Conservation (phyloP, 2,888 invertebrate genomes). For the Cylindroiulus punctatus region DNA sequence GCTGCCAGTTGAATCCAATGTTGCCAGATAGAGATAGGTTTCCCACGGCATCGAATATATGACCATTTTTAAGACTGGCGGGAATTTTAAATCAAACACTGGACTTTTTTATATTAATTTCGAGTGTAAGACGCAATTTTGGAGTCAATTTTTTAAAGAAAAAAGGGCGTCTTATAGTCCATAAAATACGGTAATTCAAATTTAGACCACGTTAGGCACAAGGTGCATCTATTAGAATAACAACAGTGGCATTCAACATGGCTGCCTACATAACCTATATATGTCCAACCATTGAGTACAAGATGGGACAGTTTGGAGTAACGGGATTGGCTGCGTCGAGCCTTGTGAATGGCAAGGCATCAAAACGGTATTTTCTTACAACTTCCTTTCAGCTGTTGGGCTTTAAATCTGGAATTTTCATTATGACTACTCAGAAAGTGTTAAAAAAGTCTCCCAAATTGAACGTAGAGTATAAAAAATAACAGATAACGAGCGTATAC, state of each 20-base stretch:
- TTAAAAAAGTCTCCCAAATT: conserved; percentile 19
- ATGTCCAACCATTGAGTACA: not conserved
- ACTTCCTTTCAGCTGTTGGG: conserved; percentile 42
- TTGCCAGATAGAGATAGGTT: too few relatives aligned
- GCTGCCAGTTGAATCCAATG: too few relatives aligned
- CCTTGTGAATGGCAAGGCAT: conserved; percentile 37
- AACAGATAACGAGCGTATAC: conserved; percentile 42
- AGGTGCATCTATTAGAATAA: conserved; percentile 9
- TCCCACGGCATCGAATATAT: too few relatives aligned
- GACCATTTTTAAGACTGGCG: too few relatives aligned
- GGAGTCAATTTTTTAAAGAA: too few relatives aligned
- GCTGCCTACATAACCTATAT: conserved; percentile 20
- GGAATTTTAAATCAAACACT: too few relatives aligned
- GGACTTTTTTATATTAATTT: too few relatives aligned
- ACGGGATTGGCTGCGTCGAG: not conserved
- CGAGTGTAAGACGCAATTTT: too few relatives aligned
- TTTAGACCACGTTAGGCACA: not conserved
- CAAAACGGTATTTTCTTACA: conserved; percentile 34
- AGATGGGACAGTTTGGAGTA: not conserved
- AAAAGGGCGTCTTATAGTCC: too few relatives aligned
- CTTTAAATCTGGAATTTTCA: conserved; percentile 42
- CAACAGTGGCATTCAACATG: conserved; percentile 7
- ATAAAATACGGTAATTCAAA: too few relatives aligned
- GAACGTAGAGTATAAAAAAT: conserved; percentile 7
- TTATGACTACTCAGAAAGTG: conserved; percentile 31